Conservation (phyloP, 2,113 vertebrate species). For the Ramphastos sulfuratus region DNA sequence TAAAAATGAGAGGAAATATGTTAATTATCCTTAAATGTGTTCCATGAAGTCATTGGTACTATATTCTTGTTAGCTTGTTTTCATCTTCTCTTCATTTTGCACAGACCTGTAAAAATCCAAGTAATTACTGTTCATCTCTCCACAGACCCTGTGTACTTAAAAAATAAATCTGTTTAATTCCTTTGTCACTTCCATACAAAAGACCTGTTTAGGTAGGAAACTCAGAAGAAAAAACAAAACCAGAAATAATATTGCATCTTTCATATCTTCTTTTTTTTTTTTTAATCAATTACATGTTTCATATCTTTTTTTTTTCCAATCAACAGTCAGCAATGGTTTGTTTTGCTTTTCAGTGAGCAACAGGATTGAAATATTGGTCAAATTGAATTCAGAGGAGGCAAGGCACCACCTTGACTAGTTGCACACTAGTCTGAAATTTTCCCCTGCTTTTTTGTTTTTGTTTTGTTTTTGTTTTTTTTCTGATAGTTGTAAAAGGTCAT, state of each 20-base stretch:
- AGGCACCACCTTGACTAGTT: background rate
- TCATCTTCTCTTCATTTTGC: background rate
- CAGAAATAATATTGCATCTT: background rate
- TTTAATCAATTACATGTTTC: background rate
- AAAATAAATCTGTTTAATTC: background rate
- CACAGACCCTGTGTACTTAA: background rate
- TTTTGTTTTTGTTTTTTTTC: background rate
- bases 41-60: too few relatives aligned
- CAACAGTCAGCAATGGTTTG: background rate
- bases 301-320: background rate
- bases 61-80: background rate
- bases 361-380: background rate
- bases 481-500: background rate
- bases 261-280: background rate
- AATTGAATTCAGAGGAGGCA: background rate
- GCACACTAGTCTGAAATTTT: background rate
- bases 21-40: too few relatives aligned
- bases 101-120: background rate
- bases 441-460: too few relatives aligned
- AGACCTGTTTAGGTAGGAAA: background rate
- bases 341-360: background rate
- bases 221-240: background rate
- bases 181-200: background rate
- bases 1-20: too few relatives aligned
- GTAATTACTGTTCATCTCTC: background rate